phyloP scores from a whole-genome alignment of 2,888 invertebrate genomes.

The Drosophila paucipuncta region DNA sequence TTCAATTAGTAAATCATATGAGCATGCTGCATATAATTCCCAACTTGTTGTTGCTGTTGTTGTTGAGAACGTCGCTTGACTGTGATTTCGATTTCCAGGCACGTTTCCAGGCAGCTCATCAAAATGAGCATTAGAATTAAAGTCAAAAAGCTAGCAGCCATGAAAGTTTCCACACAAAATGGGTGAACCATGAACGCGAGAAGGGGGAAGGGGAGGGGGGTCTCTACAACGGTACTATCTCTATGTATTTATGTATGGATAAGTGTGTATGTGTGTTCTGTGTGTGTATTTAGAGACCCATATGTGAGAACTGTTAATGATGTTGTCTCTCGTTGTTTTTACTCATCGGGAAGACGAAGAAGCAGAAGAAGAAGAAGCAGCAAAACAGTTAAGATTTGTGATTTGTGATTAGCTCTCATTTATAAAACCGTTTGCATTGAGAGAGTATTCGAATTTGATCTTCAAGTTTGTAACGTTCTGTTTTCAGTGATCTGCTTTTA shows the following conservation, averaged over 20 bases:
- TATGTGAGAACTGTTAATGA: conserved; percentile 32
- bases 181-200: conserved; percentile 22
- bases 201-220: background rate
- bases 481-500: too few species aligned
- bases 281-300: background rate
- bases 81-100: conserved; percentile 35
- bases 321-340: conserved; percentile 11
- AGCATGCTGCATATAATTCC: conserved; percentile 45
- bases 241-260: too few species aligned
- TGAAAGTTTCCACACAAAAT: conserved; percentile 57
- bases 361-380: background rate
- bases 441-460: background rate
- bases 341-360: background rate
- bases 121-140: conserved; percentile 51
- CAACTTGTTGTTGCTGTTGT: conserved; percentile 35
- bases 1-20: conserved; percentile 46
- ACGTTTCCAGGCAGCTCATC: conserved; percentile 34
- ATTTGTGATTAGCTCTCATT: background rate
- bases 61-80: conserved; percentile 1
- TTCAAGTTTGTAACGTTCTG: background rate
- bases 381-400: conserved; percentile 25
- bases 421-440: background rate
- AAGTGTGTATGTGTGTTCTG: background rate
- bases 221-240: conserved; percentile 1
- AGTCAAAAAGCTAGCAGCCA: conserved; percentile 45